Evolutionary conservation across 1,140 invertebrate species (phyloP).

Genomic region (Alviniconcha marisindica): DNA sequence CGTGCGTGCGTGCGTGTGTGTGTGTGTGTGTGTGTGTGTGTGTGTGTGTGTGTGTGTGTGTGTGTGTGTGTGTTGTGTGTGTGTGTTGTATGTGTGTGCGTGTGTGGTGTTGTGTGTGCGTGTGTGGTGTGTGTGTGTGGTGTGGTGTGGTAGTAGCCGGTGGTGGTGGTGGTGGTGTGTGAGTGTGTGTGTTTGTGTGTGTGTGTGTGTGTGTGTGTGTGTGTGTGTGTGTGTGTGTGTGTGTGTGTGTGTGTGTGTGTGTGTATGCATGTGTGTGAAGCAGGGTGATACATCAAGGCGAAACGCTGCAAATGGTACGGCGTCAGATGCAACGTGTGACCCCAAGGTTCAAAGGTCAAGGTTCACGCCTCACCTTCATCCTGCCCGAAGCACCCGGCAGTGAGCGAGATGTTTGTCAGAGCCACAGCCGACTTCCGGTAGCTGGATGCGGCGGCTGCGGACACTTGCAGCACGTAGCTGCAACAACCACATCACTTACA

Average conservation of each 20-base stretch:
- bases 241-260: slow-evolving; percentile 10
- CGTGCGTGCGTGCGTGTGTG: background rate
- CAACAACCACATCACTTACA: background rate
- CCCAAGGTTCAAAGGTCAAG: too few relatives aligned
- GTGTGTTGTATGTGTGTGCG: background rate
- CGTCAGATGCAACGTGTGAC: too few relatives aligned
- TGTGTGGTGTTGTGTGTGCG: background rate
- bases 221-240: background rate
- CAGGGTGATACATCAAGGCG: background rate
- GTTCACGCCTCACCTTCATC: background rate
- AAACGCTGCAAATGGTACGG: background rate
- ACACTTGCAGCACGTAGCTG: background rate
- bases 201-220: background rate
- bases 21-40: background rate
- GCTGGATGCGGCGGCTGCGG: background rate
- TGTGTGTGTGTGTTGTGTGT: slow-evolving; percentile 1
- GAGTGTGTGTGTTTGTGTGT: background rate
- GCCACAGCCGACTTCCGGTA: background rate
- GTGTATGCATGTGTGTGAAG: background rate
- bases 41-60: background rate
- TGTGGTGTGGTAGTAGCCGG: too few relatives aligned
- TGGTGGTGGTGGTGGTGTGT: too few relatives aligned
- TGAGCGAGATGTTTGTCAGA: background rate
- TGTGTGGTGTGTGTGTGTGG: background rate
- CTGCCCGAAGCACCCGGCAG: background rate